Conservation (phyloP, 2,113 vertebrate genomes). For the Dipodomys stephensi region DNA sequence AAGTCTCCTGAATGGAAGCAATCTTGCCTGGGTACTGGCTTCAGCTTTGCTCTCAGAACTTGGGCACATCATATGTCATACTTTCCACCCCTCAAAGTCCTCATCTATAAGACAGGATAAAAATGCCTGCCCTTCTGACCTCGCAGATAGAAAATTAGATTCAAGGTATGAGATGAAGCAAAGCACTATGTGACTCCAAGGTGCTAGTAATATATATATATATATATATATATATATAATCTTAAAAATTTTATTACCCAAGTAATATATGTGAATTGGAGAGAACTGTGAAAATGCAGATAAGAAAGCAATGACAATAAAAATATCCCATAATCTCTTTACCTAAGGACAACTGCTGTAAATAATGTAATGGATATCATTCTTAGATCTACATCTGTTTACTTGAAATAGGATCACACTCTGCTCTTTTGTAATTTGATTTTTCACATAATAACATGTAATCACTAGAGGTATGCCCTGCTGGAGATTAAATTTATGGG, state of each 20-base stretch:
- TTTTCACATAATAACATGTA: constrained; percentile 22
- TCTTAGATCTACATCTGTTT: constrained; percentile 41
- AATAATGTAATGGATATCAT: constrained; percentile 3
- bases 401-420: constrained; percentile 23
- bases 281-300: constrained; percentile 58
- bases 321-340: constrained; percentile 37
- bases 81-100: neutral
- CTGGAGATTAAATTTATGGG: neutral
- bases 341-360: constrained; percentile 23
- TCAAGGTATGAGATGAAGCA: constrained; percentile 37
- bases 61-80: neutral
- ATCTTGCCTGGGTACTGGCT: neutral
- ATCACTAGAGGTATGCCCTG: constrained; percentile 17
- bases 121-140: constrained; percentile 63
- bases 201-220: neutral
- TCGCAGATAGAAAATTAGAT: constrained; percentile 65
- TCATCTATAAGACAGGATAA: constrained; percentile 37
- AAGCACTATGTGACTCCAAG: constrained; percentile 43
- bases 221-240: neutral
- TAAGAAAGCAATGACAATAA: constrained; percentile 64
- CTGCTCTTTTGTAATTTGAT: constrained; percentile 3
- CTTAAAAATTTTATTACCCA: constrained; percentile 57
- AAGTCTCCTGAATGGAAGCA: neutral
- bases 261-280: constrained; percentile 41
- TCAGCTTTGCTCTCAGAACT: neutral